Evolutionary conservation across 2,888 invertebrate species (phyloP).

Genomic region (Diarsia dahlii): DNA sequence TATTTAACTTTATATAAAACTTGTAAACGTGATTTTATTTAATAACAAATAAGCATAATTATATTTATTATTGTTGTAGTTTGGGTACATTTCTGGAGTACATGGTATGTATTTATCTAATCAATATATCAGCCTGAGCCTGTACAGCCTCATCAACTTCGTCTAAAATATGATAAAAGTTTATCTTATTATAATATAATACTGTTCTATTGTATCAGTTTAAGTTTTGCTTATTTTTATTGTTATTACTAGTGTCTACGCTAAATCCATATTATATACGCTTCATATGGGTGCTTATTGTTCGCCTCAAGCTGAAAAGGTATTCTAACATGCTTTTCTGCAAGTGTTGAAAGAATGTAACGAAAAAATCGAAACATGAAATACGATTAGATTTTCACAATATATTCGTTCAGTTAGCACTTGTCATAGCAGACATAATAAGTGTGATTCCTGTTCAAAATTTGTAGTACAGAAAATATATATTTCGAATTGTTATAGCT

Average conservation of each 20-base stretch:
- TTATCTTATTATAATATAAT: not conserved
- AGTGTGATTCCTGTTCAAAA: not conserved
- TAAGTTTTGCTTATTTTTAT: not conserved
- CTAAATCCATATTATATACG: constrained; percentile 9
- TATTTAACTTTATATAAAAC: constrained; percentile 16
- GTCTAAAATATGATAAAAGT: not conserved
- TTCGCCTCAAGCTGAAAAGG: not conserved
- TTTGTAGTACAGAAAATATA: not conserved
- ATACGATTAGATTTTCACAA: constrained; percentile 4
- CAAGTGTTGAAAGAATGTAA: constrained; percentile 4
- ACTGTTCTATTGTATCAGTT: constrained; percentile 5
- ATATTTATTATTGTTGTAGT: constrained; percentile 24
- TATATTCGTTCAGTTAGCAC: not conserved
- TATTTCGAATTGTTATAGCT: not conserved
- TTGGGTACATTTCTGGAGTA: constrained; percentile 49
- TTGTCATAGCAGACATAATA: not conserved
- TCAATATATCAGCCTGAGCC: not conserved
- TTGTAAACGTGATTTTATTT: constrained; percentile 21
- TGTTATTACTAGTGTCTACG: constrained; percentile 3
- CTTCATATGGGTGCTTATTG: constrained; percentile 4
- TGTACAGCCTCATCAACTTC: not conserved
- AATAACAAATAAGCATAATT: not conserved
- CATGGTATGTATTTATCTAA: constrained; percentile 23
- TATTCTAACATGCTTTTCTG: not conserved
- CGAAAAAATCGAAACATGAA: not conserved